Conservation (phyloP, 2,113 vertebrate genomes). For the Gobiocypris rarus region DNA sequence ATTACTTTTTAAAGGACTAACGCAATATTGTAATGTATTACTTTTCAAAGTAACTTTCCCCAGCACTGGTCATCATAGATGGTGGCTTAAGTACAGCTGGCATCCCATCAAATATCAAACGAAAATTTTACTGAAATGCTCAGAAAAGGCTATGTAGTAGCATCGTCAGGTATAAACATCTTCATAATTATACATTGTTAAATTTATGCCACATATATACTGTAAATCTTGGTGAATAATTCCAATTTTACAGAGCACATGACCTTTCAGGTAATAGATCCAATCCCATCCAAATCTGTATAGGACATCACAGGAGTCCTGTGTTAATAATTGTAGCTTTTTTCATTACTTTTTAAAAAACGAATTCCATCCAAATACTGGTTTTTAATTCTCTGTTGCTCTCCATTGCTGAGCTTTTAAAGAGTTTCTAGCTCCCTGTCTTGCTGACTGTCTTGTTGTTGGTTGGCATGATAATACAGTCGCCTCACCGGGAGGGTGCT, state of each 20-base stretch:
- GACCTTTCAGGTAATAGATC: neutral
- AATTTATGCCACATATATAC: neutral
- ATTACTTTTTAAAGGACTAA: no score
- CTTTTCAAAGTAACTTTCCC: no score
- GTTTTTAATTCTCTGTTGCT: slow-evolving; percentile 42
- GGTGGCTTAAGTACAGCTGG: no score
- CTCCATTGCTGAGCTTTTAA: slow-evolving; percentile 36
- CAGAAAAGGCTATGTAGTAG: neutral
- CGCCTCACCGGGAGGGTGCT: slow-evolving; percentile 67
- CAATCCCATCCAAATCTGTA: neutral
- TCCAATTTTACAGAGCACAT: neutral
- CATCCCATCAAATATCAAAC: no score
- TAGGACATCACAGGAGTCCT: neutral
- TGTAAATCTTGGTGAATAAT: neutral
- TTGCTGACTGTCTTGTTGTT: slow-evolving; percentile 60
- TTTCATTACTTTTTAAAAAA: neutral
- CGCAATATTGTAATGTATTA: no score
- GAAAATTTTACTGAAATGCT: neutral
- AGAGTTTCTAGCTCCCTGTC: slow-evolving; percentile 55
- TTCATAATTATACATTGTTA: neutral
- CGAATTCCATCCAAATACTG: neutral
- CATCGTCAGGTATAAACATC: neutral
- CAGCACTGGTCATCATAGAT: no score
- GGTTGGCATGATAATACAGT: slow-evolving; percentile 74
- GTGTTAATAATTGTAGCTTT: neutral